These are phyloP conservation scores for Hycleus phaleratus DNA, from an alignment of 1,140 invertebrate species.

Conservation along the genomic window DNA sequence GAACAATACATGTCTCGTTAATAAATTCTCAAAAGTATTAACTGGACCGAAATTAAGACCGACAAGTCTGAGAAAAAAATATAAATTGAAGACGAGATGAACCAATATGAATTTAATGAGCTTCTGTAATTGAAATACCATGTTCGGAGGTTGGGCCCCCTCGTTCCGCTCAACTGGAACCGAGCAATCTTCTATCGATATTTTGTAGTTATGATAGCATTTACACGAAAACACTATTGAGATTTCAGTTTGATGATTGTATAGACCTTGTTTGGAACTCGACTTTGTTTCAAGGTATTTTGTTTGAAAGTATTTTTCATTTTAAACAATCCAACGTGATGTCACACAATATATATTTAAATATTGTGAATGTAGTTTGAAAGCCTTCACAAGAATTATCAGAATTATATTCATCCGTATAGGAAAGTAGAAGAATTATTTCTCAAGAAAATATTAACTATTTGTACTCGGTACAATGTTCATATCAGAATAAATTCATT, in stretches of 20 bases:
- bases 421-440: no score
- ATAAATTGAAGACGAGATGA: conserved; percentile 15
- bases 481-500: conserved; percentile 6
- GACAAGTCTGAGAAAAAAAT: conserved; percentile 14
- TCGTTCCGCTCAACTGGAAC: conserved; percentile 15
- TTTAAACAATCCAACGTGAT: no score
- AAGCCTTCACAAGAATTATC: no score
- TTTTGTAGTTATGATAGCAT: conserved; percentile 18
- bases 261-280: conserved; percentile 1
- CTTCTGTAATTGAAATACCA: conserved; percentile 20
- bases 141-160: conserved; percentile 8
- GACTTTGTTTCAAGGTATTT: no score
- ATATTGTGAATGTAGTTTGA: no score
- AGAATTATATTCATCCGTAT: no score
- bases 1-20: conserved; percentile 2
- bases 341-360: no score
- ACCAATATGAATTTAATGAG: conserved; percentile 21
- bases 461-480: no score
- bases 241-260: conserved; percentile 15
- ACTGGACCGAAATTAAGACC: conserved; percentile 11
- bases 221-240: conserved; percentile 20
- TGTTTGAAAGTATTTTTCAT: no score
- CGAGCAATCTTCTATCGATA: conserved; percentile 13
- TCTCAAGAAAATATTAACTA: no score
- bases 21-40: conserved; percentile 14